A percentile compares a stretch with the other conserved stretches of the same genome.
Evolutionary conservation across 2,888 invertebrate species (phyloP).

Genomic region (Mimumesa dahlbomi): DNA sequence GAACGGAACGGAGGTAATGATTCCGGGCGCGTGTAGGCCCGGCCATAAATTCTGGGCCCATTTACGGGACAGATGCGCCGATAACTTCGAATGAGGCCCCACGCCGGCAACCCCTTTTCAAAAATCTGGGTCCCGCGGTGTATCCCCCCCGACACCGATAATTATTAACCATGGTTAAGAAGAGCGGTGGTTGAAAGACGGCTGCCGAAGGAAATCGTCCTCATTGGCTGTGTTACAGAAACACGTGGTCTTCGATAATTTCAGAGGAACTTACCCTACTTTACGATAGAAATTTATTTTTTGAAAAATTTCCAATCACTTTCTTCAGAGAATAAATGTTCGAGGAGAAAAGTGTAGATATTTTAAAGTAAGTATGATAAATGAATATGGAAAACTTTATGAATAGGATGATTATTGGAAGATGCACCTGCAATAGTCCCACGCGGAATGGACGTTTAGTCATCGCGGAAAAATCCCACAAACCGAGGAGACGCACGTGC

Average conservation of each 20-base stretch:
- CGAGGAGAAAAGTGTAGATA: not conserved
- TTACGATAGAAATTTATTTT: too few species aligned
- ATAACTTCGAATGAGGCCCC: constrained; percentile 63
- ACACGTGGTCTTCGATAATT: too few species aligned
- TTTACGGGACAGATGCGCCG: constrained; percentile 78
- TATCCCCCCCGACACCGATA: constrained; percentile 53
- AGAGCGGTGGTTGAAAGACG: constrained; percentile 47
- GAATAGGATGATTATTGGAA: constrained; percentile 31
- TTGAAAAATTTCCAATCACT: too few species aligned
- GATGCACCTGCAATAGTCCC: constrained; percentile 64
- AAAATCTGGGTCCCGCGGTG: constrained; percentile 44
- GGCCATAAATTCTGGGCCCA: constrained; percentile 75
- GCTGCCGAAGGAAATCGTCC: constrained; percentile 11
- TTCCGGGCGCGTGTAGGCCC: constrained; percentile 72
- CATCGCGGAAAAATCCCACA: constrained; percentile 54
- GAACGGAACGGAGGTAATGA: constrained; percentile 66
- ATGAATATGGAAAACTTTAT: not conserved
- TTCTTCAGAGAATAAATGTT: too few species aligned
- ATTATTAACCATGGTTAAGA: constrained; percentile 56
- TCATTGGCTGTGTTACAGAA: too few species aligned
- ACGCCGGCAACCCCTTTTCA: constrained; percentile 53
- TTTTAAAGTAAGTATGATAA: not conserved
- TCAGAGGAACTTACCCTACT: too few species aligned
- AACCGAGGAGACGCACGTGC: constrained; percentile 30
- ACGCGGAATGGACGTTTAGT: constrained; percentile 53